Base-by-base conservation (phyloP, 1,140 invertebrate species). In the Drosophila triauraria region DNA sequence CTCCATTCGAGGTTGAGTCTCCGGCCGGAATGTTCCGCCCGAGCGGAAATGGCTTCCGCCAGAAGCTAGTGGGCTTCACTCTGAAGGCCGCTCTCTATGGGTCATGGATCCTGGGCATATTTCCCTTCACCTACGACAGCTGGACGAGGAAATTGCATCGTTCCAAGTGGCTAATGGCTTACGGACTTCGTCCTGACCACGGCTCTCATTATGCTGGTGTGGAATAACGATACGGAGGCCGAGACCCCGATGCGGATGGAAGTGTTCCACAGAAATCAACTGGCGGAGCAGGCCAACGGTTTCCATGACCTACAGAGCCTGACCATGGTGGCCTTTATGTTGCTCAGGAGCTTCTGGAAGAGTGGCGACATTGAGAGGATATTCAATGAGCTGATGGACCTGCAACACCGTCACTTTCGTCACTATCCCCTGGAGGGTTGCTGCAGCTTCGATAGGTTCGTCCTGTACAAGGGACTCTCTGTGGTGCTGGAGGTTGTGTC, bases 41-140 rank as follows among this genome's bases (percentile, higher is more conserved):
- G 13, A 40, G 50, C 20, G 57, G 27, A 17, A 65, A 30, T 40
- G 65, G 75, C 46, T 57, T 64, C 40, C 64, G 69, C 13, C 68
- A 46, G 48, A 53, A 43, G 20, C 53, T 78, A 35, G 75, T 50
- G 44, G 42, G 25, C 35, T 64, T 82, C 25, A 85, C 71, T 0
- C 17, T 78, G 7, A 64, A 57, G 38, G 58, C 35, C 0, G 46
- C 67, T 13, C 46, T 82, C 10, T 87, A 82, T 20, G 25, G 32
- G n/a, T 86, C 82, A 10, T 87, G 70, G 75, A 25, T 46, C 1
- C 61, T 86, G 2, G 83, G 82, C 0, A 38, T 87, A 15, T 72
- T 87, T 25, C 83, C 84, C 2, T 87, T 77, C 47, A 62, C 69
- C 20, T 87, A 72, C 50, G 47, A 53, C 38, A 12, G 13, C 5